Evolutionary conservation across 1,140 invertebrate species (phyloP), one percentile per base, ranked within the genome.

Genomic region (Drosophila aff.): DNA sequence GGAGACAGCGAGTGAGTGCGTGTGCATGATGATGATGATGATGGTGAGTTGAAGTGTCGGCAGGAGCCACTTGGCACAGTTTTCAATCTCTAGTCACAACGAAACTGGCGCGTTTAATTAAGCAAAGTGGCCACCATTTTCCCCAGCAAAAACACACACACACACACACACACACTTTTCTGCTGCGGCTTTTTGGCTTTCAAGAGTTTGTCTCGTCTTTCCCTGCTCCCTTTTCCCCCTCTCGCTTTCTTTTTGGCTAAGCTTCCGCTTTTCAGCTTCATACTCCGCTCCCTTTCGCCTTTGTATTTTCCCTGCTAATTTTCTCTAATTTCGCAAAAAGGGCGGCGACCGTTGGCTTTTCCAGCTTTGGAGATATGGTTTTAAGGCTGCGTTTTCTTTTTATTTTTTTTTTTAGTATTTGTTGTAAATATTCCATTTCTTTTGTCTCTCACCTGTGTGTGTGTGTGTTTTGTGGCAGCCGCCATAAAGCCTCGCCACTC

Each of bases 41-140:
- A 10, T 50, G 58, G 33, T 43, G 58, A 50, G 41, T 49, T 80
- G 63, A 76, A 81, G 75, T 67, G 75, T 63, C 38, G 71, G 36
- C 65, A 57, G 50, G 47, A 71, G 80, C 66, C 78, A 90, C 84
- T 89, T 89, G 84, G 84, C 84, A 89, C 63, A 90, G 69, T 89
- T 89, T 90, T 84, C 85, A 84, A 87, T 89, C 85, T 79, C 68
- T 80, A 60, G 66, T 43, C 64, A 76, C 79, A 71, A 79, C 58
- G 58, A 61, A 77, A 83, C 76, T 78, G 77, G 76, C 77, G 81
- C 85, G 85, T 89, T 89, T 89, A 89, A 89, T 89, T 89, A 89
- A 89, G 84, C 85, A 89, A 89, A 89, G 84, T 89, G 85, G 85
- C 84, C 82, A 78, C 83, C 78, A 78, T 74, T 66, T 66, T 76